Conservation (phyloP, 2,797 vertebrate genomes). For the Pseudomugil gertrudae region DNA sequence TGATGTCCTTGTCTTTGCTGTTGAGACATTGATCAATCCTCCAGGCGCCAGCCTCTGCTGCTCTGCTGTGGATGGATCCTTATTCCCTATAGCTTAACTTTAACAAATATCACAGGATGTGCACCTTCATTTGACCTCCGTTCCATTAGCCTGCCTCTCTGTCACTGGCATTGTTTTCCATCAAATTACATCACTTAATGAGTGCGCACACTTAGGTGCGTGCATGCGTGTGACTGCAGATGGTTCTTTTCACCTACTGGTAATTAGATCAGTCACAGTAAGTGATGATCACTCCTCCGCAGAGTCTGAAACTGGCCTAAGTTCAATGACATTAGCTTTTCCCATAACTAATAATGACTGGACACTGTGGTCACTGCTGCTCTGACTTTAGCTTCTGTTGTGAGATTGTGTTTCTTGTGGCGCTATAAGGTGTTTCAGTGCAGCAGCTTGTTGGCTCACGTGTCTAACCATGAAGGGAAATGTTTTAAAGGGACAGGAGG, state of each 20-base stretch:
- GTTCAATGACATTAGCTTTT: slow-evolving; percentile 30
- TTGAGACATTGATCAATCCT: slow-evolving; percentile 67
- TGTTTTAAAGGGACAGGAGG: slow-evolving; percentile 37
- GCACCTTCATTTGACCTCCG: slow-evolving; percentile 66
- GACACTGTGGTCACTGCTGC: slow-evolving; percentile 17
- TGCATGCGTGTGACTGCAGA: slow-evolving; percentile 22
- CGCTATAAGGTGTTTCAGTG: slow-evolving; percentile 6
- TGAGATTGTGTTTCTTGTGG: slow-evolving; percentile 4
- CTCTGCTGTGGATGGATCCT: slow-evolving; percentile 41
- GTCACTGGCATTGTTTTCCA: slow-evolving; percentile 33
- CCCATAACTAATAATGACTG: slow-evolving; percentile 16
- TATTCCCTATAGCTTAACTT: slow-evolving; percentile 42
- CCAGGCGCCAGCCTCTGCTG: slow-evolving; percentile 58
- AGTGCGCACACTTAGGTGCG: neutral
- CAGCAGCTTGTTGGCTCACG: slow-evolving; percentile 37
- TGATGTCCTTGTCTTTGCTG: slow-evolving; percentile 47
- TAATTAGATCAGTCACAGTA: slow-evolving; percentile 51
- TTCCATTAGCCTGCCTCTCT: slow-evolving; percentile 33
- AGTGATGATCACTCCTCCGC: slow-evolving; percentile 46
- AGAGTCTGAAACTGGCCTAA: slow-evolving; percentile 29
- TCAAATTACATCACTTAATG: slow-evolving; percentile 41
- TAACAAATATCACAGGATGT: slow-evolving; percentile 39
- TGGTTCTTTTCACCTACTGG: slow-evolving; percentile 22
- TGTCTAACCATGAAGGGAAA: slow-evolving; percentile 14
- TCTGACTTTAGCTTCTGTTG: slow-evolving; percentile 24